Evolutionary conservation across 2,113 vertebrate genomes (phyloP).

Genomic region (Myodes glareolus): DNA sequence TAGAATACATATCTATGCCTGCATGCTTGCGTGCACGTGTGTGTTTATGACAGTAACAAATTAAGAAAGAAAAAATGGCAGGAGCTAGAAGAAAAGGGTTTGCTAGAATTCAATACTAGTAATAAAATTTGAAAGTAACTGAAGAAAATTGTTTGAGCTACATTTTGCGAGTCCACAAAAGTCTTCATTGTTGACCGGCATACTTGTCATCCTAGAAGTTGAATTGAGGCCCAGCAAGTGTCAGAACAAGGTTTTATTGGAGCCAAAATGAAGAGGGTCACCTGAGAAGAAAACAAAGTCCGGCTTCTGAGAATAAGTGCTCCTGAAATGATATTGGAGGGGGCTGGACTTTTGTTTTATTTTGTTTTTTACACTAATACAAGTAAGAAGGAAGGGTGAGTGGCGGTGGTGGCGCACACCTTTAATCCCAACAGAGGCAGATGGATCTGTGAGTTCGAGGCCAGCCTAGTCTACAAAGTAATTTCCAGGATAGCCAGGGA

Average conservation of each 20-base stretch:
- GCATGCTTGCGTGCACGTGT: neutral
- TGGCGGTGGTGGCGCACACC: neutral
- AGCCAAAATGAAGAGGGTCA: neutral
- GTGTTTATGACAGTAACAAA: neutral
- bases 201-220: neutral
- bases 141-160: neutral
- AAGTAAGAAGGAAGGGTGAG: neutral
- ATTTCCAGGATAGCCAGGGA: neutral
- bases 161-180: neutral
- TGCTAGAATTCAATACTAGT: neutral
- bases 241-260: neutral
- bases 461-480: neutral
- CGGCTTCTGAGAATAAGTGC: neutral
- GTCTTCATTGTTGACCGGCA: neutral
- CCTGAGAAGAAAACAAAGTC: neutral
- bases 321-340: neutral
- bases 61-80: neutral
- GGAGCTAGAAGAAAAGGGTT: neutral
- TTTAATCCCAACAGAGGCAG: neutral
- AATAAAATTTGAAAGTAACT: neutral
- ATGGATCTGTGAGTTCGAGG: neutral
- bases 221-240: neutral
- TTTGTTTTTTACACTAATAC: neutral
- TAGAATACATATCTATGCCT: neutral
- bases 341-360: neutral